Evolutionary conservation across 2,113 vertebrate genomes (phyloP).

Genomic region (Rhynchomys soricoides): DNA sequence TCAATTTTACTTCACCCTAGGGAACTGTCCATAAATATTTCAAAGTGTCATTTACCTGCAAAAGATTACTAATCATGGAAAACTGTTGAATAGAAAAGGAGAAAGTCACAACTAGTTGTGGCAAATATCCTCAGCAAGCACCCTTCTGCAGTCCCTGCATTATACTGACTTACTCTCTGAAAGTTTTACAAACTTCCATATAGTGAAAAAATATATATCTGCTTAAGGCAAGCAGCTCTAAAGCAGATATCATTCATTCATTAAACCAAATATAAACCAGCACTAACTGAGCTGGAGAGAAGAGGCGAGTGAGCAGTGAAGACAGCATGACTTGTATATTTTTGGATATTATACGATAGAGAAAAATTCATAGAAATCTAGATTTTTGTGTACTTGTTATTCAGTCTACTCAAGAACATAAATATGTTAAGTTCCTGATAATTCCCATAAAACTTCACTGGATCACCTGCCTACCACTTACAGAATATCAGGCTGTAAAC

Average conservation of each 20-base stretch:
- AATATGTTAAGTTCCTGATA: background rate
- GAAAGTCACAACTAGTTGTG: background rate
- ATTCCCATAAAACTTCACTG: background rate
- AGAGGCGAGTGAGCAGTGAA: background rate
- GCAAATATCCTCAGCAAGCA: conserved; percentile 25
- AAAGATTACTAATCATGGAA: background rate
- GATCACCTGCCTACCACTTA: background rate
- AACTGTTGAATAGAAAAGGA: background rate
- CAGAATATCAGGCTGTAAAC: background rate
- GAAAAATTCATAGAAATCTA: background rate
- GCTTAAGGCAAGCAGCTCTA: background rate
- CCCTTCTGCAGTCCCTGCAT: background rate
- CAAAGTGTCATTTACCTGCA: background rate
- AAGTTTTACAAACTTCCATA: background rate
- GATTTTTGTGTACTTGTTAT: background rate
- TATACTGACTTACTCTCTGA: background rate
- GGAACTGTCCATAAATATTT: background rate
- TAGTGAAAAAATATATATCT: background rate
- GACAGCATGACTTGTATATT: background rate
- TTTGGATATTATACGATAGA: background rate
- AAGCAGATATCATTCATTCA: background rate
- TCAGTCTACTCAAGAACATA: background rate
- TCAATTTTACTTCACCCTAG: background rate
- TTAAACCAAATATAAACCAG: background rate
- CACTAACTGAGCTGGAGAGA: background rate